These are phyloP conservation scores for Genyomyrus donnyi DNA, from an alignment of 2,113 vertebrate genomes.

Conservation along the genomic window DNA sequence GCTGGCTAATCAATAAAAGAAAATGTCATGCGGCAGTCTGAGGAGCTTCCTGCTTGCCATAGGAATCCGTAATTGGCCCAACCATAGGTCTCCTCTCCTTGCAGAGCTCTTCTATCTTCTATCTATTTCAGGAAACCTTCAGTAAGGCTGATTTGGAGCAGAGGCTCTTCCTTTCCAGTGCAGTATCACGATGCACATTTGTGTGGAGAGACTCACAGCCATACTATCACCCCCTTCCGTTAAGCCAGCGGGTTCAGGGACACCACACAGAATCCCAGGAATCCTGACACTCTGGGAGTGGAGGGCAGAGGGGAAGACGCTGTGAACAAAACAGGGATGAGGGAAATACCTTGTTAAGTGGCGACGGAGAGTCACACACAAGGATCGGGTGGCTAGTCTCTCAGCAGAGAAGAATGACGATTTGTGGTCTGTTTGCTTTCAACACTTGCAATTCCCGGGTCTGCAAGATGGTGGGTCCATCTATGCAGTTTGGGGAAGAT, in stretches of 20 bases:
- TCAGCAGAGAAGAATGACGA: constrained; percentile 26
- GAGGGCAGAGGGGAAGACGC: not conserved
- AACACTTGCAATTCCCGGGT: not conserved
- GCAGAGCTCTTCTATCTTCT: not conserved
- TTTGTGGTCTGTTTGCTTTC: constrained; percentile 19
- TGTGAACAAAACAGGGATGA: not conserved
- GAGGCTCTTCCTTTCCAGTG: not conserved
- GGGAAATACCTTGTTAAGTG: constrained; percentile 8
- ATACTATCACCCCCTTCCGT: not conserved
- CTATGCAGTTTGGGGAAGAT: not conserved
- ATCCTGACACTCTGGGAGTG: not conserved
- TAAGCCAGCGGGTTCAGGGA: constrained; percentile 12
- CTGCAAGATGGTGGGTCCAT: not conserved
- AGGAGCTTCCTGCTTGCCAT: not conserved
- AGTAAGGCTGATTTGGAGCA: not conserved
- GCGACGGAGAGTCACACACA: constrained; percentile 12
- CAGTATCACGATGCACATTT: constrained; percentile 12
- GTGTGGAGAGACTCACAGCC: not conserved
- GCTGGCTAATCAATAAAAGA: not conserved
- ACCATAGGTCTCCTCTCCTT: not conserved
- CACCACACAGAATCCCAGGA: constrained; percentile 23
- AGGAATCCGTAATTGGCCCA: not conserved
- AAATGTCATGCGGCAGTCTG: not conserved
- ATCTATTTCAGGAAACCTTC: not conserved
- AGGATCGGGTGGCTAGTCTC: constrained; percentile 15